Conservation (phyloP, 1,140 invertebrate genomes). For the Anoplophora glabripennis region DNA sequence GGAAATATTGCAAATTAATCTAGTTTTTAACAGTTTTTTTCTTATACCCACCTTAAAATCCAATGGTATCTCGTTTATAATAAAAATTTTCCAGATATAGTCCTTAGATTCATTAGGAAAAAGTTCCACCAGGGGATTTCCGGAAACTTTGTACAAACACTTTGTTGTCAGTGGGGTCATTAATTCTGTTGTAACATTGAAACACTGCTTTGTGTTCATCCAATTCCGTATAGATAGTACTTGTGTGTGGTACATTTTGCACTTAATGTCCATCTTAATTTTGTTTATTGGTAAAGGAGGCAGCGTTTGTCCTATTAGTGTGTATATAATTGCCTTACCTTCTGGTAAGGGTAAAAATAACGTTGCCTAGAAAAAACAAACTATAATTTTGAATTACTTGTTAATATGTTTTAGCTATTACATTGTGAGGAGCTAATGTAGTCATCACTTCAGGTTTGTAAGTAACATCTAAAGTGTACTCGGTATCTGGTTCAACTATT, state of each 20-base stretch:
- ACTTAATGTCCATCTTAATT: slow-evolving; percentile 28
- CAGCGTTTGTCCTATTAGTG: slow-evolving; percentile 23
- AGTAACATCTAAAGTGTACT: neutral
- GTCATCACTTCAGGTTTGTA: slow-evolving; percentile 15
- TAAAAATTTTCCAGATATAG: slow-evolving; percentile 35
- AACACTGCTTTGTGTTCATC: slow-evolving; percentile 29
- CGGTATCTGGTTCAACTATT: neutral
- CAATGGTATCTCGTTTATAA: slow-evolving; percentile 31
- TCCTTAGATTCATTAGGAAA: slow-evolving; percentile 13
- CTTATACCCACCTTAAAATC: slow-evolving; percentile 33
- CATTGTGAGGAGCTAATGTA: neutral
- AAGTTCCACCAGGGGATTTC: slow-evolving; percentile 28
- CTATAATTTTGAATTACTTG: neutral
- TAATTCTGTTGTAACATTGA: slow-evolving; percentile 29
- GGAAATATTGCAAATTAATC: no score
- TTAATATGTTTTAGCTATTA: neutral
- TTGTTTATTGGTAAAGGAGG: slow-evolving; percentile 20
- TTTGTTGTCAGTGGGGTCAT: slow-evolving; percentile 18
- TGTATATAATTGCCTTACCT: slow-evolving; percentile 25
- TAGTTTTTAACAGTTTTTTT: no score
- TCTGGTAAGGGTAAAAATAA: slow-evolving; percentile 26
- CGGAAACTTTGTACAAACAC: slow-evolving; percentile 29
- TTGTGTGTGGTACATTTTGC: slow-evolving; percentile 29
- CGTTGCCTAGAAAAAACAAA: slow-evolving; percentile 21
- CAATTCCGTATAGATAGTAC: slow-evolving; percentile 29